Conservation (phyloP, 1,140 invertebrate species). For the Drosophila neocordata region DNA sequence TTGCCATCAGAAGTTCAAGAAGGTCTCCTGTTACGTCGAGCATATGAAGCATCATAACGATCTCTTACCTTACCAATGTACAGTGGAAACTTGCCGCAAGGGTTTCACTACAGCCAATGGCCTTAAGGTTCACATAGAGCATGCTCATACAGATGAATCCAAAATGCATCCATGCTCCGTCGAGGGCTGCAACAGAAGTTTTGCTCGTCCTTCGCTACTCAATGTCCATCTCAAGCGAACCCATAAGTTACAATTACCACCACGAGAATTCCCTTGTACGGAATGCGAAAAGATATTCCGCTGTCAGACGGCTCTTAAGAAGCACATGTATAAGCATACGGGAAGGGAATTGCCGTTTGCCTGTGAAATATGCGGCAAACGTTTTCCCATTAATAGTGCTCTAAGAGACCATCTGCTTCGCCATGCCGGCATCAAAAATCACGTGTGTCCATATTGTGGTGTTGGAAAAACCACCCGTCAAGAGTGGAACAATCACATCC, state of each 20-base stretch:
- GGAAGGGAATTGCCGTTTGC: conserved; percentile 85
- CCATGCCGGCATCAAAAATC: conserved; percentile 78
- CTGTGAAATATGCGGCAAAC: conserved; percentile 84
- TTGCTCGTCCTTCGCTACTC: conserved; percentile 63
- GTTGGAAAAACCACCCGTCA: conserved; percentile 75
- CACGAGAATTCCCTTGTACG: conserved; percentile 64
- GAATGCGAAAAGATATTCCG: conserved; percentile 80
- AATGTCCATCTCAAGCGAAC: conserved; percentile 77
- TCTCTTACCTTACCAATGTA: conserved; percentile 73
- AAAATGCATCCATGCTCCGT: conserved; percentile 65
- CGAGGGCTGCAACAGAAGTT: conserved; percentile 70
- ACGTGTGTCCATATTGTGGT: conserved; percentile 77
- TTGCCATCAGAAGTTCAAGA: conserved; percentile 80
- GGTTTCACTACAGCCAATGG: conserved; percentile 76
- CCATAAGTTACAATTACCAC: conserved; percentile 61
- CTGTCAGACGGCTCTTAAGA: conserved; percentile 75
- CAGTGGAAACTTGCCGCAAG: conserved; percentile 66
- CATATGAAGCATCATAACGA: conserved; percentile 81
- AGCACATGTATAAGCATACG: conserved; percentile 85
- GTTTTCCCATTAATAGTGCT: conserved; percentile 72
- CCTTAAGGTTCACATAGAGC: conserved; percentile 71
- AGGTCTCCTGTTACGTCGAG: conserved; percentile 70
- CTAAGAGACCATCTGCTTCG: conserved; percentile 75
- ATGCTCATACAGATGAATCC: conserved; percentile 68
- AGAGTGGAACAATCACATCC: conserved; percentile 78